These are phyloP conservation scores for Epinotia nisella DNA, from an alignment of 2,888 invertebrate species.

Conservation along the genomic window DNA sequence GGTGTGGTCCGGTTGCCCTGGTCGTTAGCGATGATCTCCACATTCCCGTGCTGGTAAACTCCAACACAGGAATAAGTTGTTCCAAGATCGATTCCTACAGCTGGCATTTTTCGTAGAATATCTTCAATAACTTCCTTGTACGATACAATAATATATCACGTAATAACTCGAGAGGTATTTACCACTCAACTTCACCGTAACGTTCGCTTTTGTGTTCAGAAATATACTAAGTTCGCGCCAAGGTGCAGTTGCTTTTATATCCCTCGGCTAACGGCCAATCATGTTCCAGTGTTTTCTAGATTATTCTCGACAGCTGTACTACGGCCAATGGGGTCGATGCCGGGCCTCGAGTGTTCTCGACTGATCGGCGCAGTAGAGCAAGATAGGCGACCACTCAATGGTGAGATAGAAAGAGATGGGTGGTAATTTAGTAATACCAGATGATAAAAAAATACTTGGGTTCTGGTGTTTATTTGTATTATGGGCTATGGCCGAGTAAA, in stretches of 20 bases:
- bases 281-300: conserved; percentile 44
- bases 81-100: conserved; percentile 82
- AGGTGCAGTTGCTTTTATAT: conserved; percentile 46
- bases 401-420: conserved; percentile 10
- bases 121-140: conserved; percentile 37
- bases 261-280: conserved; percentile 44
- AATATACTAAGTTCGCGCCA: conserved; percentile 46
- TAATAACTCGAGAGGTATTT: conserved; percentile 35
- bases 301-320: conserved; percentile 38
- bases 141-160: conserved; percentile 31
- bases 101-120: conserved; percentile 48
- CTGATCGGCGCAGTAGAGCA: conserved; percentile 11
- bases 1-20: conserved; percentile 93
- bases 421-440: conserved; percentile 10
- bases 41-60: conserved; percentile 88
- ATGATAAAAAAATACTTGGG: too few species aligned
- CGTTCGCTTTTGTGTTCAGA: conserved; percentile 45
- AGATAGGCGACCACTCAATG: background rate
- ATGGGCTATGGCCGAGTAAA: background rate
- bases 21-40: conserved; percentile 91
- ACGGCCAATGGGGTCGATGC: conserved; percentile 22
- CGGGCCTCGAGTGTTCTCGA: conserved; percentile 28
- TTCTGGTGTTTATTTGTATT: background rate
- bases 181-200: conserved; percentile 25
- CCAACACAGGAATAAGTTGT: conserved; percentile 88